A percentile compares a stretch with the other conserved stretches of the same genome.
Evolutionary conservation across 92 coral and sea anemone species (phyloP).

Genomic region (Epizoanthus scotinus): DNA sequence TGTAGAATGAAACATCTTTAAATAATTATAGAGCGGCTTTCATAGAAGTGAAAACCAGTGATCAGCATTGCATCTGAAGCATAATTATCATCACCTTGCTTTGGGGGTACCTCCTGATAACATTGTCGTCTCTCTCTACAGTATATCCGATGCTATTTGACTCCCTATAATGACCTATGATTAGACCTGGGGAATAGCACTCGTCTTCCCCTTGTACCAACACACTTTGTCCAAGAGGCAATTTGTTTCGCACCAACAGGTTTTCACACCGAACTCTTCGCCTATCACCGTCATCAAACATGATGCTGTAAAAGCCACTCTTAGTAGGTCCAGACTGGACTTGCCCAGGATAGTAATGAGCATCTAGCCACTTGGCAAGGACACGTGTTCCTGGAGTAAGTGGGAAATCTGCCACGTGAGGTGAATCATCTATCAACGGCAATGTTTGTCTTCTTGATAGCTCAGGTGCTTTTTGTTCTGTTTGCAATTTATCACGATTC

Average conservation of each 20-base stretch:
- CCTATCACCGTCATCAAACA: constrained; percentile 91
- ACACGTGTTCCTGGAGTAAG: constrained; percentile 74
- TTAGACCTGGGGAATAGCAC: constrained; percentile 75
- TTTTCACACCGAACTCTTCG: constrained; percentile 67
- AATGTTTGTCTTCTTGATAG: neutral
- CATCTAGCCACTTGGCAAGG: constrained; percentile 90
- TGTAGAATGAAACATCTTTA: no score
- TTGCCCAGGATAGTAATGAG: constrained; percentile 83
- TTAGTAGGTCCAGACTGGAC: constrained; percentile 62
- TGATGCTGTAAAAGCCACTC: constrained; percentile 53
- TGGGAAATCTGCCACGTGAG: constrained; percentile 34
- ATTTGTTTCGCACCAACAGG: constrained; percentile 66
- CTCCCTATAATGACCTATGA: constrained; percentile 75
- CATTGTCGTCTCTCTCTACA: constrained; percentile 59
- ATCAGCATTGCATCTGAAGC: no score
- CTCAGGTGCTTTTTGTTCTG: neutral
- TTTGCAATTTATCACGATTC: neutral
- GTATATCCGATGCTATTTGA: constrained; percentile 76
- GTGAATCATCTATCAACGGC: constrained; percentile 12
- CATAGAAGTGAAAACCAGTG: no score
- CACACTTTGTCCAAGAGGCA: constrained; percentile 80
- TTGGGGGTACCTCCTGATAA: constrained; percentile 59
- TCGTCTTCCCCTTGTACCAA: constrained; percentile 82
- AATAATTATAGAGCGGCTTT: no score
- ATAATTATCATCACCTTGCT: constrained; percentile 58